Base-by-base conservation (phyloP, 2,113 vertebrate species). In the Columbina picui region DNA sequence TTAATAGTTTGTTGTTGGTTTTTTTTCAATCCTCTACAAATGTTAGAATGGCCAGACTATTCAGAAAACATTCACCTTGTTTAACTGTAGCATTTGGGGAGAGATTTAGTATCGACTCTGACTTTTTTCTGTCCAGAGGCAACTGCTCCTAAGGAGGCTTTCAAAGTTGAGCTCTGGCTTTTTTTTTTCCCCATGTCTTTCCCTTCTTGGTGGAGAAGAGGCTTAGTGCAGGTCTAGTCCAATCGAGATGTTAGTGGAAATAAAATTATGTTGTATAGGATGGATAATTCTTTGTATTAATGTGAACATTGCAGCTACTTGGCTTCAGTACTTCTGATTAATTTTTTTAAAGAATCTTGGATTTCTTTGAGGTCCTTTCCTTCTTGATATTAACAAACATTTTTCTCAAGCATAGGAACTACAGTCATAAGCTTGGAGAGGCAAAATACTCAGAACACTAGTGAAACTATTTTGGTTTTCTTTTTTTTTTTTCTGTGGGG, bases 301-400 rank as follows among this genome's bases (percentile, higher is more conserved):
- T n/a, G 69, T 25, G 9, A 69, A 76, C 59, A 73, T 19, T 55
- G 30, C 49, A 80, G 34, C 30, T 90, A 9, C 16, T 87, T 93
- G 69, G 26, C 27, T 34, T 89, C 14, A 9, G 29, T 87, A 63
- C 27, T 68, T 90, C 47, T 81, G 18, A 38, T 59, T 1, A 20
- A 16, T 57, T 76, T 88, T 82, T 45, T 67, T 52, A 57, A 87
- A 84, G 38, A 90, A 50, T 67, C 30, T 59, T 90, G 10, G 13
- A 22, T 92, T 74, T 77, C 27, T 90, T 57, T 52, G 32, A 55
- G 38, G 27, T 53, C 0, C 20, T 32, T 84, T 74, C n/a, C 34
- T 73, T 89, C 23, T 64, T 70, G 18, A 47, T 41, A 81, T 23
- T 73, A 93, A 65, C 17, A 83, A 90, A 71, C 82, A 14, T 52